Evolutionary conservation across 2,888 invertebrate genomes (phyloP).

Genomic region (Melipona bicolor): DNA sequence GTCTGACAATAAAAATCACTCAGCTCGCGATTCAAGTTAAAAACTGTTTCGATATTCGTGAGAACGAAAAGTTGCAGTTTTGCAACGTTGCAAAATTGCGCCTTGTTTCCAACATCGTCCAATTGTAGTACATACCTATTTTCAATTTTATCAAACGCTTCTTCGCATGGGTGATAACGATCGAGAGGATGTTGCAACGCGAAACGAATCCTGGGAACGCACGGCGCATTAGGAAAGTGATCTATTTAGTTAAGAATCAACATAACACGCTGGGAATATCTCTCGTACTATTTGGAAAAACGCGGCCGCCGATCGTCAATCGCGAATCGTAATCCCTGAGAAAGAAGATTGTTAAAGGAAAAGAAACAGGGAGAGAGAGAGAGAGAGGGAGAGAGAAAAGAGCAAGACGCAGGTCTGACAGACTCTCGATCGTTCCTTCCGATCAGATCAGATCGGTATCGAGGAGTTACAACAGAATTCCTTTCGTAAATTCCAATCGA

Average conservation of each 20-base stretch:
- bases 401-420: background rate
- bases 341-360: background rate
- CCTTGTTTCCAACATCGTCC: background rate
- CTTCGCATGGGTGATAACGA: constrained; percentile 2
- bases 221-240: background rate
- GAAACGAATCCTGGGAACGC: constrained; percentile 8
- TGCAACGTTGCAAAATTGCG: background rate
- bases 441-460: background rate
- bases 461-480: background rate
- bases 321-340: background rate
- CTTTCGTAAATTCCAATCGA: background rate
- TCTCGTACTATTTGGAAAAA: background rate
- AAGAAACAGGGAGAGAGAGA: too few species aligned
- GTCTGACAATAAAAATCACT: background rate
- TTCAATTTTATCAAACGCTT: background rate
- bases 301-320: background rate
- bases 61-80: background rate
- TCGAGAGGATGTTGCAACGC: background rate
- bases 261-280: background rate
- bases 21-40: background rate
- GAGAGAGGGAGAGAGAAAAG: background rate
- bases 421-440: background rate
- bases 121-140: background rate
- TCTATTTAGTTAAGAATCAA: constrained; percentile 16
- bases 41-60: background rate